Conservation (phyloP, 2,797 vertebrate species). For the Tenualosa ilisha region DNA sequence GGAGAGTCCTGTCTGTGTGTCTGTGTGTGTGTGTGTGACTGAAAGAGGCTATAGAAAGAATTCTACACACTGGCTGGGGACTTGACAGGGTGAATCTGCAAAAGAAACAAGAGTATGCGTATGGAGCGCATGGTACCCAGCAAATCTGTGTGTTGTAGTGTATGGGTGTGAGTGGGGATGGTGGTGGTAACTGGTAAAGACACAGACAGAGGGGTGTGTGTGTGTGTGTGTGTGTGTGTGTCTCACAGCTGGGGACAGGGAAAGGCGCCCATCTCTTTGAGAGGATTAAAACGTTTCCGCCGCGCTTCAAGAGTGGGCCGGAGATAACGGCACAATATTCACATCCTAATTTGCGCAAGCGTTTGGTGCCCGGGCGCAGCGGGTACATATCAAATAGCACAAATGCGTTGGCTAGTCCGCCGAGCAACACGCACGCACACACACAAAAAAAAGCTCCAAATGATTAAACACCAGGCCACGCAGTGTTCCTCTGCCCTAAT, state of each 20-base stretch:
- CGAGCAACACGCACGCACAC: neutral
- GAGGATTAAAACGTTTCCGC: conserved; percentile 16
- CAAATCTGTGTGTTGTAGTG: neutral
- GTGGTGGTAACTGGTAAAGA: too few species aligned
- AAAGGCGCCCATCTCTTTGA: conserved; percentile 11
- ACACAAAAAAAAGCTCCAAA: neutral
- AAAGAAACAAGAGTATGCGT: neutral
- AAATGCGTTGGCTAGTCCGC: neutral
- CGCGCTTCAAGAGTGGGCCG: neutral
- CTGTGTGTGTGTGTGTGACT: neutral
- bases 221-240: neutral
- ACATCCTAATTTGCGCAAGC: neutral
- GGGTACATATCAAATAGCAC: neutral
- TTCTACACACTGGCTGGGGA: neutral
- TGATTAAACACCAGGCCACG: neutral
- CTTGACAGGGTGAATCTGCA: neutral
- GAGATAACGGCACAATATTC: conserved; percentile 8
- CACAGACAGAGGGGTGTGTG: neutral
- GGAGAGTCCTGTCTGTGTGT: neutral
- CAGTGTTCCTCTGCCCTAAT: neutral
- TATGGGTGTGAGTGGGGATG: neutral
- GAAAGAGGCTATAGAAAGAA: neutral
- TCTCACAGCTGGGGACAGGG: neutral
- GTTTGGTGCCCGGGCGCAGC: neutral
- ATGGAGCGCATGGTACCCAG: neutral